Evolutionary conservation across 2,113 vertebrate genomes (phyloP), one percentile per base, ranked within the genome.

Genomic region (Corythaeola cristata): DNA sequence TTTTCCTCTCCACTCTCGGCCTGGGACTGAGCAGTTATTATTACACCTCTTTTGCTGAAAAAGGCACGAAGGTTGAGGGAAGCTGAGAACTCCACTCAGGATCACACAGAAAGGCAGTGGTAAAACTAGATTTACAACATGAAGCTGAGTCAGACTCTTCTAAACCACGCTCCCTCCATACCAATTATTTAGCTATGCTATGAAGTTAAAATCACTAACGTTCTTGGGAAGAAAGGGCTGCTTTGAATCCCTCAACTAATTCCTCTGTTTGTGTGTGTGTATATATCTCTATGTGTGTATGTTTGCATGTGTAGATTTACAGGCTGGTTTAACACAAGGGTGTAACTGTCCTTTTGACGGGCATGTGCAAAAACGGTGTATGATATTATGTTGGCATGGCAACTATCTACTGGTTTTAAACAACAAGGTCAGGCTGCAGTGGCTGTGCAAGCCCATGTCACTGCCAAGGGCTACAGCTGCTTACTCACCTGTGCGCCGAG

Each of bases 251-350:
- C 76, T 87, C 69, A 60, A 1, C 56, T 68, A 62, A 94, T 73
- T 69, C 74, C 71, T 90, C 33, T 94, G 2, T 89, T 35, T 79
- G 24, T 37, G 19, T 52, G 11, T 47, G 39, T 58, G 23, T 26
- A 16, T 6, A 0, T 19, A 0, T 19, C 9, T n/a, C 4, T 4
- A 0, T 53, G 49, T 32, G 10, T 41, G 8, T 30, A 8, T 33
- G 52, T 87, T 45, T 68, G 44, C 39, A 27, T 3, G 47, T 41
- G 53, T 32, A 52, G 60, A 15, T 73, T 79, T 45, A 19, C 58
- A 69, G 11, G 15, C 35, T 76, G 75, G 32, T 86, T 74, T 56
- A 92, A 74, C 56, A 44, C 32, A 12, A 27, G 56, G 32, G 50
- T 63, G 60, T 63, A 58, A 47, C 64, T 39, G 6, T 22, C 64